phyloP scores from a whole-genome alignment of 2,888 invertebrate genomes.

The Phlogophora meticulosa region DNA sequence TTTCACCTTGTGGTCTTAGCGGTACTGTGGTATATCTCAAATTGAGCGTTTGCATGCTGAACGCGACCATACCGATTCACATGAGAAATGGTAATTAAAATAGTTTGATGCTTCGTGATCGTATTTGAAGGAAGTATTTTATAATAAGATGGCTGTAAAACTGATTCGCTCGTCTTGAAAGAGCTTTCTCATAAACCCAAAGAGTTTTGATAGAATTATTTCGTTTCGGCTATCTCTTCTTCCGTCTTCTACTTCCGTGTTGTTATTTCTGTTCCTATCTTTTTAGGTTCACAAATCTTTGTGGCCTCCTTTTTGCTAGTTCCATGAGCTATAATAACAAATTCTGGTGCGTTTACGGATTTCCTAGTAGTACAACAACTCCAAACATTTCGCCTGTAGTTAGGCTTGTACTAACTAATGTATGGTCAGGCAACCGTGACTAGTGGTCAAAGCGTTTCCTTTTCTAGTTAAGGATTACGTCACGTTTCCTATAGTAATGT shows the following conservation, averaged over 20 bases:
- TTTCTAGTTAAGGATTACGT: conserved; percentile 49
- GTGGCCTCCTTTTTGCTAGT: background rate
- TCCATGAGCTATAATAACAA: conserved; percentile 3
- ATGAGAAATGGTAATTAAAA: conserved; percentile 56
- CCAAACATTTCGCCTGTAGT: conserved; percentile 37
- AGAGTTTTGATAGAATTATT: background rate
- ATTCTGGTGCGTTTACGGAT: conserved; percentile 4
- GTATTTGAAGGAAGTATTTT: conserved; percentile 20
- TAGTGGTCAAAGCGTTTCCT: conserved; percentile 59
- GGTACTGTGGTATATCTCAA: conserved; percentile 38
- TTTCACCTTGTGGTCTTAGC: conserved; percentile 58
- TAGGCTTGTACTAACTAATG: conserved; percentile 39
- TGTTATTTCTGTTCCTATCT: background rate
- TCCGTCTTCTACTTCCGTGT: background rate
- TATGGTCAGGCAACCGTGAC: conserved; percentile 53
- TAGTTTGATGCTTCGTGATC: conserved; percentile 35
- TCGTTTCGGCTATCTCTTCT: background rate
- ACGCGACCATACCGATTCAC: conserved; percentile 45
- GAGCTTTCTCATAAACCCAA: background rate
- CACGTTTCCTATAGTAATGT: conserved; percentile 51
- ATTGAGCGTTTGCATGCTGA: conserved; percentile 57
- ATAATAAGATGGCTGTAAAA: conserved; percentile 6
- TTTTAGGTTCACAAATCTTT: background rate
- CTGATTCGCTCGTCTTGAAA: background rate
- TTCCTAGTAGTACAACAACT: conserved; percentile 18